These are phyloP conservation scores for Pseudoips prasinana DNA, from an alignment of 2,888 invertebrate species.

Conservation along the genomic window DNA sequence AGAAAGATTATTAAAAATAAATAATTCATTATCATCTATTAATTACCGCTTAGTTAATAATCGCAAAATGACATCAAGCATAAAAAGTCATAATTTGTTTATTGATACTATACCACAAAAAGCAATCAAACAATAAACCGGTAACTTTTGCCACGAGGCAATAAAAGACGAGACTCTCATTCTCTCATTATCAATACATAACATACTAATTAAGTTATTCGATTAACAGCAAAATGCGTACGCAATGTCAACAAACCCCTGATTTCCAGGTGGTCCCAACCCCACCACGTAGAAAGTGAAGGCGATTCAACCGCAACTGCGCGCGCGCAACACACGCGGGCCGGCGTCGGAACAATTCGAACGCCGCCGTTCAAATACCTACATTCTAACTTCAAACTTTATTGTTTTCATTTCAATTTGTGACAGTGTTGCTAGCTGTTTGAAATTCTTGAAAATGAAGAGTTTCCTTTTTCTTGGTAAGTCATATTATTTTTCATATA, in stretches of 20 bases:
- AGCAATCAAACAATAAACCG: too few species aligned
- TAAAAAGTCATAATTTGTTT: too few species aligned
- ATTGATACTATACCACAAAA: too few species aligned
- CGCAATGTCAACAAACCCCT: slow-evolving; percentile 68
- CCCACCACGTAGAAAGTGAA: slow-evolving; percentile 80
- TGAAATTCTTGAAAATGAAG: slow-evolving; percentile 54
- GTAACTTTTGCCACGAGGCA: too few species aligned
- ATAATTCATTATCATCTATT: too few species aligned
- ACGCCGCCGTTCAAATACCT: slow-evolving; percentile 56
- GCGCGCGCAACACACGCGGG: slow-evolving; percentile 66
- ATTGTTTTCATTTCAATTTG: slow-evolving; percentile 38
- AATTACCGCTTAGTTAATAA: too few species aligned
- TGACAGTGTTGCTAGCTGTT: slow-evolving; percentile 58
- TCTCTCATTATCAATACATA: too few species aligned
- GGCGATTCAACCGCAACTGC: slow-evolving; percentile 45
- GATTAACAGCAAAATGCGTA: slow-evolving; percentile 22
- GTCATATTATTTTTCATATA: slow-evolving; percentile 32
- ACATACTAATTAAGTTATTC: slow-evolving; percentile 18
- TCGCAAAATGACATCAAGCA: too few species aligned
- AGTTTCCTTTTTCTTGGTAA: slow-evolving; percentile 65
- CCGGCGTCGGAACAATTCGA: slow-evolving; percentile 62
- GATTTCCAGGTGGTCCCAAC: slow-evolving; percentile 64
- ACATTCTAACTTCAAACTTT: slow-evolving; percentile 41
- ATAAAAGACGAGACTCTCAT: too few species aligned
- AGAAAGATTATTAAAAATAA: too few species aligned